Base-by-base conservation (phyloP, 2,888 invertebrate genomes). In the Argyra leucocephala region DNA sequence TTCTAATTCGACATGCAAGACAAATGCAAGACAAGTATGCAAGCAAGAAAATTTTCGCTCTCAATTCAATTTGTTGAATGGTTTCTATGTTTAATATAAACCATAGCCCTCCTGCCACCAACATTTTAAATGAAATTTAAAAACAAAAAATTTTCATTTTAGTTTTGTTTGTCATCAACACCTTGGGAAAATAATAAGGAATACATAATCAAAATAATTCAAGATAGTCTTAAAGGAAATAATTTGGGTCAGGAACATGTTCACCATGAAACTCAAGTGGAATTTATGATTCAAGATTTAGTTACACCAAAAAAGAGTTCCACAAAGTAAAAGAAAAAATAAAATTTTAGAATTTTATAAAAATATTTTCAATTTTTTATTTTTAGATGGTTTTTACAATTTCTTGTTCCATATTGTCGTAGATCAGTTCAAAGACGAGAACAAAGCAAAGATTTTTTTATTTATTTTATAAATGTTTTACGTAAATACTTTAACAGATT, bases 151-250 rank as follows among this genome's bases (percentile, higher is more conserved):
- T 22, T 58, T 3, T 63, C 72, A 71, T 73, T 76, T 48, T 74
- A 91, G 88, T 84, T 91, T 71, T 88, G 90, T 72, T 72, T 90
- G 7, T 76, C 80, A 5, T 83, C 86, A 0, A 82, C 84, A 67
- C 84, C 88, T 0, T 91, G 90, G 90, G 82, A 78, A 26, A 79
- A 86, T 69, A 83, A 85, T 21, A 86, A 87, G 0, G 81, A 82
- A 63, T 78, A 82, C 18, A 79, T 90, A 62, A 83, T 90, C 71
- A 79, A 79, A 67, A 84, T 86, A 61, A 77, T 90, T 1, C 88
- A 88, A 78, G 80, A 62, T 15, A 62, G 37, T 22, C 22, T 62
- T 22, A 62, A 62, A 62, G 15, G 15, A 37, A 37, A 2, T 22
- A 18, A 7, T 62, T 26, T 26, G 31, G 10, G n/a, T 48, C 48